Conservation (phyloP, 2,797 vertebrate genomes). For the Malacoraja senta region DNA sequence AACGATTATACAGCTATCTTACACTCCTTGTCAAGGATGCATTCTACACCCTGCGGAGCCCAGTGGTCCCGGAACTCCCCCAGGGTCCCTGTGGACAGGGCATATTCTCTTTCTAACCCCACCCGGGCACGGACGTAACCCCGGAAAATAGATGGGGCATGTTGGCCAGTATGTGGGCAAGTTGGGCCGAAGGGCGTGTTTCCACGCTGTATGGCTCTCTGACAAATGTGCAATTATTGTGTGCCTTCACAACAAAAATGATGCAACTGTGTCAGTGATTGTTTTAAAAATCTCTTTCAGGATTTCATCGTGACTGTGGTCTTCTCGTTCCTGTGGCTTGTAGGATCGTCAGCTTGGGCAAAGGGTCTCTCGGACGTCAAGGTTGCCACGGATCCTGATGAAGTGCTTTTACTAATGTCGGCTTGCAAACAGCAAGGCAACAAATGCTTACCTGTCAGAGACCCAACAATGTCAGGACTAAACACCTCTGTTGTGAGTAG, state of each 20-base stretch:
- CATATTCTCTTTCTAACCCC: no score
- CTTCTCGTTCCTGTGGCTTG: conserved; percentile 96
- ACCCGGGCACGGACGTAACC: no score
- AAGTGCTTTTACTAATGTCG: conserved; percentile 79
- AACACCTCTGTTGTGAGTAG: conserved; percentile 92
- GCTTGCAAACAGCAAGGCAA: conserved; percentile 84
- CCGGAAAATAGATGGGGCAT: no score
- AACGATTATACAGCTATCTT: no score
- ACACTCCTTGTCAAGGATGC: no score
- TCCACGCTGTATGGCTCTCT: no score
- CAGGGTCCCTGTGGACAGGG: no score
- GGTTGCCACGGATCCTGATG: conserved; percentile 79
- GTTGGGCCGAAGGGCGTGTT: no score
- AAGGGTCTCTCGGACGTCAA: conserved; percentile 95
- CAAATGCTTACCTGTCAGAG: conserved; percentile 76
- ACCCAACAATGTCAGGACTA: conserved; percentile 86
- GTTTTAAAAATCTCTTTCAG: conserved; percentile 53
- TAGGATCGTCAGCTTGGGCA: conserved; percentile 92
- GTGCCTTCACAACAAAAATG: neutral
- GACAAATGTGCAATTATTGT: neutral
- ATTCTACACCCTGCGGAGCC: no score
- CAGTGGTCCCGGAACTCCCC: no score
- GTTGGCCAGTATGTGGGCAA: no score
- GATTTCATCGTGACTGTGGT: conserved; percentile 94
- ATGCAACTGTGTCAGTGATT: neutral